Evolutionary conservation across 1,140 invertebrate genomes (phyloP), one percentile per base, ranked within the genome.

Genomic region (Scaptodrosophila lebanonensis): DNA sequence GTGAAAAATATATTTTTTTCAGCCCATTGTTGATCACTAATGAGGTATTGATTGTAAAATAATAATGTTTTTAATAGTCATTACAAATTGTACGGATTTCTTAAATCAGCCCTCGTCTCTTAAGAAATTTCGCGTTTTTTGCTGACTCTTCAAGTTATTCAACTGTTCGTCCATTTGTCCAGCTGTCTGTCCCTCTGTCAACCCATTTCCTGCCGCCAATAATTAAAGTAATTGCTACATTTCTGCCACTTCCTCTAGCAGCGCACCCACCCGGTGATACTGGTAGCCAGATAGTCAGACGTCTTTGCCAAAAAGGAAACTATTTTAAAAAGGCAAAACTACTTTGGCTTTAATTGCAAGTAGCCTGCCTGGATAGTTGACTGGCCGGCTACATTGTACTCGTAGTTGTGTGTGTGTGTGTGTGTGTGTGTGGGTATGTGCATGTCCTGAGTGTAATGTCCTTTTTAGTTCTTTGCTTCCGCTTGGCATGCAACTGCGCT

Each of bases 161-260:
- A 29, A 49, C 49, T 48, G 38, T 30, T 27, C 29, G 39, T 54
- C 43, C 49, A 47, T 39, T 66, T 42, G 45, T 63, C n/a, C n/a
- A n/a, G 40, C 52, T 66, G 44, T 44, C 58, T 58, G 73, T 79
- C n/a, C n/a, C n/a, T n/a, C 73, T 77, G 73, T 77, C 73, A 77
- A 72, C 64, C 73, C 73, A 60, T 79, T 77, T 77, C 73, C 73
- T 79, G 75, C 75, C 75, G 75, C 73, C 73, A 79, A 79, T 79
- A 79, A 79, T 79, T 79, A 79, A 79, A 82, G 73, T 79, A 79
- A 79, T 79, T 79, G 73, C 73, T 59, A 79, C 73, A 77, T 77
- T 77, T 79, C 73, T 77, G 72, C 60, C 73, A 82, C 75, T 79
- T 82, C 59, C 65, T 45, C 73, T 68, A 54, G 56, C 3, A 25